A percentile compares a stretch with the other conserved stretches of the same genome.
Evolutionary conservation across 2,888 invertebrate species (phyloP).

Genomic region (Crioceris asparagi): DNA sequence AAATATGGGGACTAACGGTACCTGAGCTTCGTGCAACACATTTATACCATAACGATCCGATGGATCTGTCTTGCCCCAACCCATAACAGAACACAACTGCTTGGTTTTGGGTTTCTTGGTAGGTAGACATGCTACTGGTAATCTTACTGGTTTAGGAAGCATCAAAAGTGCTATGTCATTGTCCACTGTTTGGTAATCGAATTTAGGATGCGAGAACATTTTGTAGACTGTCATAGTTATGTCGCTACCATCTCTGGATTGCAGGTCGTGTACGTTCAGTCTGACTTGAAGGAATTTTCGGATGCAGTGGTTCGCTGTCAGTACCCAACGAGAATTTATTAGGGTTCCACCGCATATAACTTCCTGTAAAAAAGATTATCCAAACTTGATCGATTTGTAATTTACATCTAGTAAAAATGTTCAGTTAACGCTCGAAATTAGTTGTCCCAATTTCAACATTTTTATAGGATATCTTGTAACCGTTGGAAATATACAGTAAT

Average conservation of each 20-base stretch:
- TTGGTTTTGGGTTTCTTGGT: slow-evolving; percentile 52
- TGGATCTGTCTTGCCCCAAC: slow-evolving; percentile 81
- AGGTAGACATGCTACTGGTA: slow-evolving; percentile 64
- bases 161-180: slow-evolving; percentile 84
- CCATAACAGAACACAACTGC: slow-evolving; percentile 73
- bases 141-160: slow-evolving; percentile 39
- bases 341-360: slow-evolving; percentile 84
- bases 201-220: slow-evolving; percentile 72
- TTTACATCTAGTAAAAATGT: too few species aligned
- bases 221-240: slow-evolving; percentile 63
- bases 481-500: too few species aligned
- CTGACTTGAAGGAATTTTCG: slow-evolving; percentile 66
- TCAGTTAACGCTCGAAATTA: too few species aligned
- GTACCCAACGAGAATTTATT: slow-evolving; percentile 70
- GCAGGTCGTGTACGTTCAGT: slow-evolving; percentile 75
- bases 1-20: too few species aligned
- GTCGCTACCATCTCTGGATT: slow-evolving; percentile 63
- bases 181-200: slow-evolving; percentile 81
- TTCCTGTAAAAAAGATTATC: slow-evolving; percentile 48
- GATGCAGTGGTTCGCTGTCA: slow-evolving; percentile 83
- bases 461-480: too few species aligned
- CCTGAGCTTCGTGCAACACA: slow-evolving; percentile 77
- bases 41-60: slow-evolving; percentile 72
- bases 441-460: too few species aligned
- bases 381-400: too few species aligned